Base-by-base conservation (phyloP, 2,888 invertebrate genomes). In the Oscheius sp. region DNA sequence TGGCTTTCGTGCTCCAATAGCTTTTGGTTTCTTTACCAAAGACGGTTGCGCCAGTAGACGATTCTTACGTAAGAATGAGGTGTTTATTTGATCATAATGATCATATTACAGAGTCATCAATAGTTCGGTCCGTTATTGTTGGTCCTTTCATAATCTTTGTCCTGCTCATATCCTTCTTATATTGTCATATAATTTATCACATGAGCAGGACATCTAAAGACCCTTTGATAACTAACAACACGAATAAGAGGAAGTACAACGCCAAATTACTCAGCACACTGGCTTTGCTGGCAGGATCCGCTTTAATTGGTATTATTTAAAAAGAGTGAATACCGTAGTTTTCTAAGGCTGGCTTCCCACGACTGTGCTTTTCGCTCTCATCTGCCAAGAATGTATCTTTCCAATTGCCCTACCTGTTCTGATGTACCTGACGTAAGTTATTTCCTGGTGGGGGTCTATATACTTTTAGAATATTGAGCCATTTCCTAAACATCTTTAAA, bases 111-210 rank as follows among this genome's bases (percentile, higher is more conserved):
- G 86, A 76, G 61, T 78, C 80, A 49, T 66, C 76, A 7, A 52
- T 73, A n/a, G 80, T 86, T 53, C 82, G 86, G 13, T 76, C 76
- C 18, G 70, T 82, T 2, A 73, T 86, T 18, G 85, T 84, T 53
- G 63, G 77, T 12, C 86, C 86, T 21, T 86, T 86, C 73, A 84
- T 86, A 59, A 69, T 84, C 29, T 79, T 85, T 61, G 78, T 85
- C 9, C 72, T 79, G 0, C 72, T 85, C 21, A 72, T 86, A 12
- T 79, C 83, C 7, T 80, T 80, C 64, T 80, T 86, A 18, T 86
- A 86, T 72, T 63, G 80, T 9, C 86, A 86, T 69, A 86, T 86
- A 53, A 68, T 85, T 16, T 72, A 81, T 21, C 86, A 86, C 72
- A 86, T 86, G 86, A 74, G 77, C 25, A 63, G 78, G 25, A 70